Base-by-base conservation (phyloP, 2,113 vertebrate species). In the Callaeas wilsoni region DNA sequence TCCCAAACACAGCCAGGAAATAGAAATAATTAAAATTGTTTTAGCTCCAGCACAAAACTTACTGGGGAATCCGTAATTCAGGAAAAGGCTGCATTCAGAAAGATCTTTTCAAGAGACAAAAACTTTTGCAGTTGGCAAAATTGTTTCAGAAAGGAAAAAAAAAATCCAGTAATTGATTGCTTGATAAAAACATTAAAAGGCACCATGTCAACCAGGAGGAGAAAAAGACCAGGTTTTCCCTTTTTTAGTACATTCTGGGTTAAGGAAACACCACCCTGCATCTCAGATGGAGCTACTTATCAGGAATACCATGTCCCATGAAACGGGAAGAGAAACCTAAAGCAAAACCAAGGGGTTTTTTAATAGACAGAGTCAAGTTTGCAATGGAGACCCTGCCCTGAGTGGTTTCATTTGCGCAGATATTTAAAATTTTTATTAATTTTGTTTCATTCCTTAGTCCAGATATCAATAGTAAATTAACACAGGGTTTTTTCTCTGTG, bases 401-500 rank as follows among this genome's bases (percentile, higher is more conserved):
- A 55, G 22, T 14, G 21, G 17, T 56, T 65, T 39, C 0, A 12
- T 27, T 87, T 73, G 33, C 30, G 50, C 49, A 52, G 53, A 16
- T 44, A 35, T 17, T 70, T 25, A 15, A 75, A 49, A 9, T 6
- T 52, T 47, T n/a, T 13, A 29, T 55, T 52, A 52, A 19, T 41
- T 68, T 80, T 32, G 8, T 67, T 84, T 84, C 30, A 69, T 60
- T 29, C 21, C 44, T 60, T 44, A 47, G 47, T 16, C 42, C 44
- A 52, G 33, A 4, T 53, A 25, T 13, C 37, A 46, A 30, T 1
- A 35, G 49, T 12, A 60, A 77, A 63, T 18, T 16, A 84, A 37
- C 12, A 46, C 7, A 9, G 4, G 2, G 0, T 10, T 21, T 39
- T n/a, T 21, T 3, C 39, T 37, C 15, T 37, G 17, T 75, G 71